phyloP scores from a whole-genome alignment of 2,113 vertebrate genomes.

The Nyctibius bracteatus region DNA sequence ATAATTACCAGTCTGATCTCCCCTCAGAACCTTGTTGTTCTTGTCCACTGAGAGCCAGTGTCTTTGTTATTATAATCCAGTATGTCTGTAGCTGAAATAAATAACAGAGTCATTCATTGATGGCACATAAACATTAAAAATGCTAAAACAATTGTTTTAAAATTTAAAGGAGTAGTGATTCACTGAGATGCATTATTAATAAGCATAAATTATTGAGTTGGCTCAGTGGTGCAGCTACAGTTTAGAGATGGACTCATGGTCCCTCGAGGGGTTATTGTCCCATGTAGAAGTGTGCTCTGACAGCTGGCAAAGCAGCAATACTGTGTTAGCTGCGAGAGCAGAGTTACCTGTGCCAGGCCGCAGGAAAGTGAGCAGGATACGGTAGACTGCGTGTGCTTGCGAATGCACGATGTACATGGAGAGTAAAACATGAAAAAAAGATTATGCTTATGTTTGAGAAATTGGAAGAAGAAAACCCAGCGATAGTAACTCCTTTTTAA shows the following conservation, averaged over 20 bases:
- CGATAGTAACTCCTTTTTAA: neutral
- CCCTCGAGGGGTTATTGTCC: neutral
- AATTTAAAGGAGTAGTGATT: constrained; percentile 47
- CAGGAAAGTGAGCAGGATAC: neutral
- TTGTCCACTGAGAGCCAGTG: neutral
- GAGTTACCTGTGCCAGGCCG: neutral
- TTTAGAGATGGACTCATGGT: neutral
- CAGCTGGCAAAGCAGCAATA: constrained; percentile 6
- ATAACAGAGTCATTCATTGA: neutral
- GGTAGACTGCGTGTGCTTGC: accelerated
- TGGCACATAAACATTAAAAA: constrained; percentile 6
- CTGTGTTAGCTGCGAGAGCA: neutral
- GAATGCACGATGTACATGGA: neutral
- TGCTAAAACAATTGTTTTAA: constrained; percentile 50
- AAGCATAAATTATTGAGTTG: constrained; percentile 48
- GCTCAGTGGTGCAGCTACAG: neutral
- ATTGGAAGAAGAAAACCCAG: neutral
- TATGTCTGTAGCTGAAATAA: constrained; percentile 1
- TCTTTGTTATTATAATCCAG: neutral
- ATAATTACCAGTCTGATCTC: neutral
- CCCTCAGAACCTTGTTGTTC: neutral
- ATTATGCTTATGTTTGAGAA: neutral
- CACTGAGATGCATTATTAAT: constrained; percentile 54
- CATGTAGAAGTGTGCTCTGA: neutral
- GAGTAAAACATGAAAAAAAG: neutral